Percentiles rank a stretch among this genome's conserved stretches.
Evolutionary conservation across 2,888 invertebrate species (phyloP).

Genomic region (Tetranychus truncatus): DNA sequence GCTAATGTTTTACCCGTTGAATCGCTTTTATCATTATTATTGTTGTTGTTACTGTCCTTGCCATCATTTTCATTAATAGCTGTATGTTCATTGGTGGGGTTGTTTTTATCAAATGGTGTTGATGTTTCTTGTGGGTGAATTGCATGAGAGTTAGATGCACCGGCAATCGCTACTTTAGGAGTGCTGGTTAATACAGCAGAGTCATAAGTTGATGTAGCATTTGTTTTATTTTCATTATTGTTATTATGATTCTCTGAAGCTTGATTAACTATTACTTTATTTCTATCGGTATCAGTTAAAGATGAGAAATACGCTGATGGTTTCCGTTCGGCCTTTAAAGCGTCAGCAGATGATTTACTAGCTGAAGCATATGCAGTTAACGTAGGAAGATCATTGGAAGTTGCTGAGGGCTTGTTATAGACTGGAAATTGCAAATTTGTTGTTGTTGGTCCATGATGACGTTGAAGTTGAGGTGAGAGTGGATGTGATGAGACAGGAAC

Average conservation of each 20-base stretch:
- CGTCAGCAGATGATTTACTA: not conserved
- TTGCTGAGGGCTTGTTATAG: not conserved
- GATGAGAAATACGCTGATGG: not conserved
- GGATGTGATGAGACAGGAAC: conserved; percentile 15
- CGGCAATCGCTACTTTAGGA: not conserved
- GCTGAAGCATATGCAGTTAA: not conserved
- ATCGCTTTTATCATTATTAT: not conserved
- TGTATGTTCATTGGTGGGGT: not conserved
- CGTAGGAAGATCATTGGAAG: not conserved
- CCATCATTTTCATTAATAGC: not conserved
- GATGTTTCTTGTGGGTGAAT: not conserved
- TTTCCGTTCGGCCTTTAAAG: not conserved
- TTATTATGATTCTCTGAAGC: not conserved
- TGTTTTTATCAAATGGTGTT: not conserved
- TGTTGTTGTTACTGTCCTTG: not conserved
- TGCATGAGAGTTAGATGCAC: not conserved
- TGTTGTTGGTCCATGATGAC: not conserved
- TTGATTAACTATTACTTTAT: not conserved
- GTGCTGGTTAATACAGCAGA: not conserved
- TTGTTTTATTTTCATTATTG: not conserved
- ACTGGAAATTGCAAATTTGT: not conserved
- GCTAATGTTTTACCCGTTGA: not conserved
- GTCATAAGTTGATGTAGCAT: not conserved
- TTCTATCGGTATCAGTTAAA: not conserved
- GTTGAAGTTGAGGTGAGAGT: not conserved